Evolutionary conservation across 2,113 vertebrate genomes (phyloP).

Genomic region (Salvelinus namaycush): DNA sequence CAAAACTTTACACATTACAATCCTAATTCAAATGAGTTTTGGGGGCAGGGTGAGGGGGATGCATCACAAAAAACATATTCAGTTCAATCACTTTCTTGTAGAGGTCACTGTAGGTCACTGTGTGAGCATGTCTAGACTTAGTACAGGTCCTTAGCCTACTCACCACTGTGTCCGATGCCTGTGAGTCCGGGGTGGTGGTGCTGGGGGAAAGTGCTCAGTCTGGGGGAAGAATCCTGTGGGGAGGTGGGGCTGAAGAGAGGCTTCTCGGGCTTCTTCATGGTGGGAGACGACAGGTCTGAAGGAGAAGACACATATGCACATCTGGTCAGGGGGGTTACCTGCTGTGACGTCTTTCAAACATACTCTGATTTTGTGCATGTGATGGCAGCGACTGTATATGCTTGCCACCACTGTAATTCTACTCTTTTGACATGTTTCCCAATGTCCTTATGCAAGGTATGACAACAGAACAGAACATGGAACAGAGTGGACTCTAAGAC

Average conservation of each 20-base stretch:
- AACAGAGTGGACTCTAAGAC: no score
- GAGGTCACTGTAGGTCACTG: not conserved
- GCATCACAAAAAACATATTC: conserved; percentile 1
- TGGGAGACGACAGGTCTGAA: conserved; percentile 97
- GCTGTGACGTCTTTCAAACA: no score
- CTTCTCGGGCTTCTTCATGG: conserved; percentile 99
- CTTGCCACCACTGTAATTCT: no score
- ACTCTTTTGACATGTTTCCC: no score
- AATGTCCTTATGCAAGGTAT: no score
- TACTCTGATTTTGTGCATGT: no score
- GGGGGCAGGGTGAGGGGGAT: conserved; percentile 16
- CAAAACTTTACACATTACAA: conserved; percentile 5
- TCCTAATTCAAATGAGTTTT: conserved; percentile 59
- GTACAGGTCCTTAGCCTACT: conserved; percentile 24
- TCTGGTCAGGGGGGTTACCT: not conserved
- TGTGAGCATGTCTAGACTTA: not conserved
- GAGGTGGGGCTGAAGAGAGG: conserved; percentile 97
- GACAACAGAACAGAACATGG: no score
- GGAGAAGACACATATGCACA: conserved; percentile 19
- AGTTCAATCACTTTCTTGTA: conserved; percentile 17
- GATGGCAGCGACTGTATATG: no score
- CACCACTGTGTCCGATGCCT: conserved; percentile 97
- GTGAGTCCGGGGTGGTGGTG: conserved; percentile 95
- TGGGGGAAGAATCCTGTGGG: conserved; percentile 96
- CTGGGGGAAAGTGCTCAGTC: conserved; percentile 95